Percentiles rank a stretch among this genome's conserved stretches.
Evolutionary conservation across 2,113 vertebrate species (phyloP).

Genomic region (Scartelaos histophorus): DNA sequence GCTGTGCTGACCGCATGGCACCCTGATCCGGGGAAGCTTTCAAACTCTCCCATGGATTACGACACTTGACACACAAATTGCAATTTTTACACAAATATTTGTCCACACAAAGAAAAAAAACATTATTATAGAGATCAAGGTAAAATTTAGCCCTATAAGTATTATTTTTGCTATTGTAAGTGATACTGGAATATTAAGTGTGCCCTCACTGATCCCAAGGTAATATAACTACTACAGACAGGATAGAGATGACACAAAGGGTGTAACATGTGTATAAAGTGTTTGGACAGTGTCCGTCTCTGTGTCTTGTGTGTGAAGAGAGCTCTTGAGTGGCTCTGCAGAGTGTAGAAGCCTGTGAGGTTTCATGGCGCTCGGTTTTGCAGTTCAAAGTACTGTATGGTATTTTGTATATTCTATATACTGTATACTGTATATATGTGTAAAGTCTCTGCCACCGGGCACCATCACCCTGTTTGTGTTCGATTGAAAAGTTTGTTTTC

Average conservation of each 20-base stretch:
- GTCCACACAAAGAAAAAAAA: slow-evolving; percentile 7
- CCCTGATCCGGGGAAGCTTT: slow-evolving; percentile 61
- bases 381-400: slow-evolving; percentile 14
- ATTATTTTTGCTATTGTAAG: neutral
- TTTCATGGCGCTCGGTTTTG: slow-evolving; percentile 67
- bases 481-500: slow-evolving; percentile 64
- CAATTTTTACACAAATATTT: slow-evolving; percentile 26
- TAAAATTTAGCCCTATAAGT: neutral
- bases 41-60: slow-evolving; percentile 58
- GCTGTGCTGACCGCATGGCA: slow-evolving; percentile 83
- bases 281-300: neutral
- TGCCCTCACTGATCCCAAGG: neutral
- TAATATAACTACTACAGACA: neutral
- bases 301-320: slow-evolving; percentile 56
- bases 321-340: slow-evolving; percentile 60
- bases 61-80: slow-evolving; percentile 38
- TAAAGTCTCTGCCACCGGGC: slow-evolving; percentile 52
- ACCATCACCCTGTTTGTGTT: slow-evolving; percentile 61
- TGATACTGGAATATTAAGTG: neutral
- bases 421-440: neutral
- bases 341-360: slow-evolving; percentile 63
- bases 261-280: neutral
- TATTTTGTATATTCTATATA: slow-evolving; percentile 7
- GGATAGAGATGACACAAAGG: neutral
- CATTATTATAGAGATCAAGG: neutral